These are phyloP conservation scores for Schlechtendalia chinensis DNA, from an alignment of 1,140 invertebrate species.

Conservation along the genomic window DNA sequence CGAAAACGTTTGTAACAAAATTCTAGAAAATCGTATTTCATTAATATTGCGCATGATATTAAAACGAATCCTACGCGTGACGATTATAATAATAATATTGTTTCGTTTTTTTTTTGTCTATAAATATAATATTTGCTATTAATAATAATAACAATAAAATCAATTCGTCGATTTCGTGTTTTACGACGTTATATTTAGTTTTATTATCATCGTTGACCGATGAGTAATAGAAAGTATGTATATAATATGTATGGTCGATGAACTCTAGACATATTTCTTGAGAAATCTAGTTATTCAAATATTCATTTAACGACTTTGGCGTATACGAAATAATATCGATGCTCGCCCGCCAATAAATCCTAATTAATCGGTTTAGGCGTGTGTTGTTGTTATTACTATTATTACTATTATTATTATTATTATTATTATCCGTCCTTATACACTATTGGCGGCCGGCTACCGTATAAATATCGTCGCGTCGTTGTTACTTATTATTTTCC, in stretches of 20 bases:
- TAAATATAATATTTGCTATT: neutral
- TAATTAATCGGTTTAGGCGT: constrained; percentile 24
- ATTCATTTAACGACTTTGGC: neutral
- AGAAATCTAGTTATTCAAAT: constrained; percentile 48
- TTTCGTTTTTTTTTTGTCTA: neutral
- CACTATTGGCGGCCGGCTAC: neutral
- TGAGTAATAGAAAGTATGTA: constrained; percentile 4
- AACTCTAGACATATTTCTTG: constrained; percentile 42
- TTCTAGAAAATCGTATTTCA: constrained; percentile 17
- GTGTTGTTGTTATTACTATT: too few relatives aligned
- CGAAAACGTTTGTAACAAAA: neutral
- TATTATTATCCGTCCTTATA: too few relatives aligned
- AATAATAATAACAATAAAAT: too few relatives aligned
- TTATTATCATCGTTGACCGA: constrained; percentile 19
- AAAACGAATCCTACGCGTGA: neutral
- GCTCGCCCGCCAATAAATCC: constrained; percentile 20
- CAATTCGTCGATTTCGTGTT: neutral
- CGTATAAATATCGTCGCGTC: neutral
- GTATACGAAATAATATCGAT: neutral
- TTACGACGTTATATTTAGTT: neutral
- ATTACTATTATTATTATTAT: neutral
- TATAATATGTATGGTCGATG: constrained; percentile 32
- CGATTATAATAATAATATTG: neutral
- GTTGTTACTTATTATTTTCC: neutral
- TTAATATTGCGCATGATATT: neutral